phyloP scores from a whole-genome alignment of 2,113 vertebrate species.

The Nanorana parkeri region DNA sequence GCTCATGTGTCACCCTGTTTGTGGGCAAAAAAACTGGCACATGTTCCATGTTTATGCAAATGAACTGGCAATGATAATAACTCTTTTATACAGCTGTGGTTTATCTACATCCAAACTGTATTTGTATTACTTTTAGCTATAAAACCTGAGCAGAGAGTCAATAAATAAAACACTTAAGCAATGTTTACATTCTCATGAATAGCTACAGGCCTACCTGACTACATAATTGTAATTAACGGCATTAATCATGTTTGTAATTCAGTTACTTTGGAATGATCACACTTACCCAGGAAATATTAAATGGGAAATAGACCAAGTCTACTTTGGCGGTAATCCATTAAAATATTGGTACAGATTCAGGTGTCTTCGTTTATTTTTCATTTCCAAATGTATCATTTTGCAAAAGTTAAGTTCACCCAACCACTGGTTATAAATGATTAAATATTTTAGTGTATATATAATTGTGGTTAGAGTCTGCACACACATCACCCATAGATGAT shows the following conservation, averaged over 20 bases:
- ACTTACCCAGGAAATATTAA: constrained; percentile 10
- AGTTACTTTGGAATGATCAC: not conserved
- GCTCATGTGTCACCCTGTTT: not conserved
- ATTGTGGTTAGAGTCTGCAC: not conserved
- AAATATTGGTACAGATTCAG: constrained; percentile 14
- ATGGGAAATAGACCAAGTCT: not conserved
- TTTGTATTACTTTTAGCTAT: constrained; percentile 30
- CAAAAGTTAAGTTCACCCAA: not conserved
- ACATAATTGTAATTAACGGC: constrained; percentile 13
- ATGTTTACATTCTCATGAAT: not conserved
- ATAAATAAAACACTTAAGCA: constrained; percentile 11
- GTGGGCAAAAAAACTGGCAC: not conserved
- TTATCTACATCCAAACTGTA: constrained; percentile 9
- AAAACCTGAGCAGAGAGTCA: not conserved
- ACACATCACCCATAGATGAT: no score
- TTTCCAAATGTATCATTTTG: not conserved
- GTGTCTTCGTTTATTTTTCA: not conserved
- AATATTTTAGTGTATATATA: constrained; percentile 5
- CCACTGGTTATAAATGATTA: constrained; percentile 12
- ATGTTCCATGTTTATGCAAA: constrained; percentile 22
- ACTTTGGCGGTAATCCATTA: constrained; percentile 5
- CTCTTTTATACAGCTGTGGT: constrained; percentile 22
- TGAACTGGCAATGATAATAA: constrained; percentile 7
- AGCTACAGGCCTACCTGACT: not conserved
- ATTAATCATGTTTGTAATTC: constrained; percentile 27